Conservation (phyloP, 2,888 invertebrate genomes). For the Sesamia inferens region DNA sequence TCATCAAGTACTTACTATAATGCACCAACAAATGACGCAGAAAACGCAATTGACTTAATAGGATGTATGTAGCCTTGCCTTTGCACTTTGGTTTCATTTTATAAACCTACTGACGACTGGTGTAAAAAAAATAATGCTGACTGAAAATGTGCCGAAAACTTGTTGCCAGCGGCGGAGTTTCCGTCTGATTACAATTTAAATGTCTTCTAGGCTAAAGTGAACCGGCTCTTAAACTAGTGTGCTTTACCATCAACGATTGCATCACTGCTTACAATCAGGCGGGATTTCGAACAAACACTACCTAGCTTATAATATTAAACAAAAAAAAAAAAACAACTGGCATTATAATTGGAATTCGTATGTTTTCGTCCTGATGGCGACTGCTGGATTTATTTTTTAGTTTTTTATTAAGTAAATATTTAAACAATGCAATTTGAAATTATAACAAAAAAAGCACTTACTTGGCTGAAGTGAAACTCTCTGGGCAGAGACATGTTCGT, state of each 20-base stretch:
- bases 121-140: background rate
- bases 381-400: background rate
- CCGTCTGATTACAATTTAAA: too few relatives aligned
- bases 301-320: too few relatives aligned
- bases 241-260: too few relatives aligned
- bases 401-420: background rate
- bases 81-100: background rate
- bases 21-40: conserved; percentile 33
- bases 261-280: too few relatives aligned
- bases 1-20: conserved; percentile 19
- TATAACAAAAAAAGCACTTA: conserved; percentile 69
- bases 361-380: background rate
- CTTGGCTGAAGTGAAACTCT: conserved; percentile 91
- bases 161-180: too few relatives aligned
- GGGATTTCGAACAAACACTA: too few relatives aligned
- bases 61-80: background rate
- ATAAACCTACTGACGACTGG: too few relatives aligned
- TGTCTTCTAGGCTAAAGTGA: too few relatives aligned
- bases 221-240: too few relatives aligned
- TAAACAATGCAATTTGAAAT: too few relatives aligned
- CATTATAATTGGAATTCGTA: background rate
- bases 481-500: conserved; percentile 90
- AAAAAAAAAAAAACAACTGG: too few relatives aligned
- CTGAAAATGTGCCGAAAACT: background rate
- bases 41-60: conserved; percentile 1